Conservation (phyloP, 2,888 invertebrate species). For the Pseudococcus viburni region DNA sequence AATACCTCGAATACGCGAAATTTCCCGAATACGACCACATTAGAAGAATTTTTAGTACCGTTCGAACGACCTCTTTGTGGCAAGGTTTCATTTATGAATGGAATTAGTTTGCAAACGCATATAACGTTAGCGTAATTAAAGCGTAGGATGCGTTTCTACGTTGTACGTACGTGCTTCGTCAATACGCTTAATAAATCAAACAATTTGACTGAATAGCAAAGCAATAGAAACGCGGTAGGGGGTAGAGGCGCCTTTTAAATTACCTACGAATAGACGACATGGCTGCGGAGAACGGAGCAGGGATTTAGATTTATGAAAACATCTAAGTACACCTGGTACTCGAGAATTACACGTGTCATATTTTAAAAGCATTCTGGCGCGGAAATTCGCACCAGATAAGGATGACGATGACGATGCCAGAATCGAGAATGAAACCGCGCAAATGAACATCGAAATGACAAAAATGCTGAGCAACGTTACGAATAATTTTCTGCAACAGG, state of each 20-base stretch:
- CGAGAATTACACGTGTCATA: slow-evolving; percentile 35
- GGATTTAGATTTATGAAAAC: slow-evolving; percentile 16
- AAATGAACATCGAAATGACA: neutral
- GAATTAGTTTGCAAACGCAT: neutral
- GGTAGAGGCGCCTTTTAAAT: neutral
- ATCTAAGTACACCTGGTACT: slow-evolving; percentile 32
- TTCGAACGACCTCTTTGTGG: too few species aligned
- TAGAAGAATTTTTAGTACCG: too few species aligned
- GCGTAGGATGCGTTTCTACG: slow-evolving; percentile 20
- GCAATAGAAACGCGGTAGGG: neutral
- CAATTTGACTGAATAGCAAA: slow-evolving; percentile 41
- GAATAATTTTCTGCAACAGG: neutral
- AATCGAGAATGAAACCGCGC: neutral
- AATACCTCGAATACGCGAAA: too few species aligned
- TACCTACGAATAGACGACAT: neutral
- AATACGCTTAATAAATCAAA: slow-evolving; percentile 47
- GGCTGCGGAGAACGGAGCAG: neutral
- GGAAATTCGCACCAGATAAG: neutral
- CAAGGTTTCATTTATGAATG: neutral
- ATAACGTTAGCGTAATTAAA: slow-evolving; percentile 39
- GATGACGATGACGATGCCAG: neutral
- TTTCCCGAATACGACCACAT: too few species aligned
- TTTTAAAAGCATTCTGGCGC: neutral
- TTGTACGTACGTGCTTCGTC: neutral
- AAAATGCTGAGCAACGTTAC: neutral